These are phyloP conservation scores for Caenorhabditis inopinata DNA, from an alignment of 1,140 invertebrate species.

Conservation along the genomic window DNA sequence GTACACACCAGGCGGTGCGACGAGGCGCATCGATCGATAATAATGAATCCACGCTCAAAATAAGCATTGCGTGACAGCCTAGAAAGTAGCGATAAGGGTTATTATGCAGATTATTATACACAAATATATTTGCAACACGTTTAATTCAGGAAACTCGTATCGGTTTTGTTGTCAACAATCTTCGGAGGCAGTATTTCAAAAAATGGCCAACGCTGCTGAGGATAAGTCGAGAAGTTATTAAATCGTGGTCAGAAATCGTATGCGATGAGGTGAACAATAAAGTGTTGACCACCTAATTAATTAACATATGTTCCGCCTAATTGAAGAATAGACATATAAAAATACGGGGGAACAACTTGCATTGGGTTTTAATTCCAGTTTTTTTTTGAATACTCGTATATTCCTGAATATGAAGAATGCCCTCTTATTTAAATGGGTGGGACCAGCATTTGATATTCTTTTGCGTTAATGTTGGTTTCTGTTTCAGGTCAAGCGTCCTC, in stretches of 20 bases:
- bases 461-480: too few species aligned
- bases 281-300: not conserved
- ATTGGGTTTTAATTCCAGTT: too few species aligned
- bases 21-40: not conserved
- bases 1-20: not conserved
- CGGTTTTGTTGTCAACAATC: slow-evolving; percentile 47
- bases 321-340: too few species aligned
- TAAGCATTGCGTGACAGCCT: too few species aligned
- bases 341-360: too few species aligned
- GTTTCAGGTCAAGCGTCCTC: slow-evolving; percentile 24
- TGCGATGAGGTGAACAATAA: slow-evolving; percentile 27
- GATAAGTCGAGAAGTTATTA: slow-evolving; percentile 47
- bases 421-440: too few species aligned
- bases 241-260: slow-evolving; percentile 47
- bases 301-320: not conserved
- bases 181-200: slow-evolving; percentile 37
- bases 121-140: not conserved
- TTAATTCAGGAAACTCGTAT: slow-evolving; percentile 45
- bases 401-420: too few species aligned
- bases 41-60: too few species aligned
- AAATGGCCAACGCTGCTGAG: slow-evolving; percentile 39
- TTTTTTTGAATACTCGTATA: too few species aligned
- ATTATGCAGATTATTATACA: too few species aligned
- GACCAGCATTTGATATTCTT: too few species aligned
- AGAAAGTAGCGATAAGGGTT: too few species aligned